Base-by-base conservation (phyloP, 2,113 vertebrate species). In the Python bivittatus region DNA sequence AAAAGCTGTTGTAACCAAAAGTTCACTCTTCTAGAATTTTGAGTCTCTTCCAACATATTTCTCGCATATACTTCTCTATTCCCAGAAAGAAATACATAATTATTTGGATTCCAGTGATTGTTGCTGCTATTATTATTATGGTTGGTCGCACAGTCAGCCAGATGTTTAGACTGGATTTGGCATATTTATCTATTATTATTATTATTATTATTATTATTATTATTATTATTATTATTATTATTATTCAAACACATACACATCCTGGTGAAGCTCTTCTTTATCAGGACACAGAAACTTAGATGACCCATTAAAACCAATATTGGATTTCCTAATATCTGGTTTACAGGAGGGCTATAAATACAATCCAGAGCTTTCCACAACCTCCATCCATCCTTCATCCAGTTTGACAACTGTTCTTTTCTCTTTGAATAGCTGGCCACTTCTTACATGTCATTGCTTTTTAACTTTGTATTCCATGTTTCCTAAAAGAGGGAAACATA, bases 171-270 rank as follows among this genome's bases (percentile, higher is more conserved):
- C n/a, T n/a, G n/a, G n/a, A n/a, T n/a, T n/a, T n/a, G n/a, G n/a
- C n/a, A n/a, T n/a, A n/a, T n/a, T n/a, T n/a, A n/a, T n/a, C n/a
- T n/a, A n/a, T n/a, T n/a, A n/a, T n/a, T n/a, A n/a, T n/a, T n/a
- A n/a, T n/a, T n/a, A n/a, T n/a, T n/a, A n/a, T n/a, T n/a, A n/a
- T n/a, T n/a, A n/a, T n/a, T n/a, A n/a, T n/a, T n/a, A 6, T 86
- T 10, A 2, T 53, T 57, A 38, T 48, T 48, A 48, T 48, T 48
- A 48, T 6, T 48, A 15, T 86, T 10, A 5, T 53, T 38, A 38
- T 87, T 87, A 12, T 56, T 38, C 10, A 33, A 58, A 27, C 13
- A 79, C 83, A 90, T 84, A 60, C 84, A 91, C 91, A 92, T 68
- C 61, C 44, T 15, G 61, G 72, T 58, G 85, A 89, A 72, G 27